phyloP scores from a whole-genome alignment of 2,888 invertebrate genomes.

The Calameuta pallipes region DNA sequence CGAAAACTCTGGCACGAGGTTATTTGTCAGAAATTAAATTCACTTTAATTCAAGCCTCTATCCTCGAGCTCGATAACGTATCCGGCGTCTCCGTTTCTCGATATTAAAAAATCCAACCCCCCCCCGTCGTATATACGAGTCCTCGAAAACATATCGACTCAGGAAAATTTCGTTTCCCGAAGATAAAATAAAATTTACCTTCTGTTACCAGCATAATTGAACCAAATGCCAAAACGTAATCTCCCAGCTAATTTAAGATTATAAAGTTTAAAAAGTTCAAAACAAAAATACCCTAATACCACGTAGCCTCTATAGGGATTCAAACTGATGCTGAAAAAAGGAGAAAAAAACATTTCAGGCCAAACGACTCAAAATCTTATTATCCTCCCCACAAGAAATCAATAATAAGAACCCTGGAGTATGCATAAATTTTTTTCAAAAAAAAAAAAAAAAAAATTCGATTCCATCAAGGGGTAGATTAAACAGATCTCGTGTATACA shows the following conservation, averaged over 20 bases:
- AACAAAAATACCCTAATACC: neutral
- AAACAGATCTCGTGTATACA: neutral
- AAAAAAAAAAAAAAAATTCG: too few species aligned
- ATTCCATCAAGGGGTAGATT: too few species aligned
- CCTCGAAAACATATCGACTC: neutral
- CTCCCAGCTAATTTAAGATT: neutral
- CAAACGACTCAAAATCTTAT: too few species aligned
- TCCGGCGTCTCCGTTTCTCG: neutral
- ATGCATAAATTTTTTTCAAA: too few species aligned
- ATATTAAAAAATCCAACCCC: neutral
- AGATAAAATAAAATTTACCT: neutral
- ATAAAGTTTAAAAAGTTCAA: neutral
- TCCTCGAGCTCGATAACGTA: neutral
- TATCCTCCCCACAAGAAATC: too few species aligned
- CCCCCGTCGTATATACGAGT: neutral
- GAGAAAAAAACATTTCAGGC: neutral
- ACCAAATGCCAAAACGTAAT: neutral
- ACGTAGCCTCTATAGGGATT: neutral
- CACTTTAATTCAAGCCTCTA: neutral
- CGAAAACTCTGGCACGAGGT: slow-evolving; percentile 26
- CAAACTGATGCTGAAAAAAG: neutral
- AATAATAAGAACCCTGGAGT: too few species aligned
- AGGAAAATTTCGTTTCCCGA: neutral
- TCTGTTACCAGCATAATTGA: neutral
- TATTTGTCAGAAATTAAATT: slow-evolving; percentile 42